phyloP scores from a whole-genome alignment of 1,140 invertebrate species.

The Campoletis sonorensis region DNA sequence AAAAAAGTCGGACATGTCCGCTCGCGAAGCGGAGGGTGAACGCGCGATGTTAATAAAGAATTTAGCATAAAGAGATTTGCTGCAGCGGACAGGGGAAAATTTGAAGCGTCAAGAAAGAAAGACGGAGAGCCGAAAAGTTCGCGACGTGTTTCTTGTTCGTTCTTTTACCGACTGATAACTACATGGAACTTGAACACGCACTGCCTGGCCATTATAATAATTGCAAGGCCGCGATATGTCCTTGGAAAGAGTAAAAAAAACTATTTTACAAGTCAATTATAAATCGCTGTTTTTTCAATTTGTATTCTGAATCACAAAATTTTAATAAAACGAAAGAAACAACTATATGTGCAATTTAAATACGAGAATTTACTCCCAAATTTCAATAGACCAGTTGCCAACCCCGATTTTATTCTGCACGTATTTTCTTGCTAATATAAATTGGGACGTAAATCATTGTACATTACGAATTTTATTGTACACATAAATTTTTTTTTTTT shows the following conservation, averaged over 20 bases:
- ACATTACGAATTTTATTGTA: background rate
- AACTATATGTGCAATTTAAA: background rate
- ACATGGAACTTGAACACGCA: background rate
- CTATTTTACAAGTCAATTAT: background rate
- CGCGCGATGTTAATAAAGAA: constrained; percentile 18
- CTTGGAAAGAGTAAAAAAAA: background rate
- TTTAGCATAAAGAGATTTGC: constrained; percentile 28
- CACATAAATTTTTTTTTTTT: background rate
- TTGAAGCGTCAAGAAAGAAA: background rate
- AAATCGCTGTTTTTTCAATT: no score
- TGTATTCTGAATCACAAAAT: no score
- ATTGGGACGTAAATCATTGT: background rate
- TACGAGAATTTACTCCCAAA: background rate
- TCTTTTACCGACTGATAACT: background rate
- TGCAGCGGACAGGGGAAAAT: constrained; percentile 2
- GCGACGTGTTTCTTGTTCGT: background rate
- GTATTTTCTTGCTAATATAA: background rate
- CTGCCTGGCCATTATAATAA: background rate
- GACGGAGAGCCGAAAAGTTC: background rate
- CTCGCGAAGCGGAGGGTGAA: background rate
- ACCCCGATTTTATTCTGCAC: background rate
- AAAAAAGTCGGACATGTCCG: background rate
- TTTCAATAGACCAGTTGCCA: no score
- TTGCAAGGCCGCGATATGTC: background rate
- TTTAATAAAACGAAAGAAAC: no score